phyloP scores from a whole-genome alignment of 2,797 vertebrate species.

The Typhlichthys subterraneus region DNA sequence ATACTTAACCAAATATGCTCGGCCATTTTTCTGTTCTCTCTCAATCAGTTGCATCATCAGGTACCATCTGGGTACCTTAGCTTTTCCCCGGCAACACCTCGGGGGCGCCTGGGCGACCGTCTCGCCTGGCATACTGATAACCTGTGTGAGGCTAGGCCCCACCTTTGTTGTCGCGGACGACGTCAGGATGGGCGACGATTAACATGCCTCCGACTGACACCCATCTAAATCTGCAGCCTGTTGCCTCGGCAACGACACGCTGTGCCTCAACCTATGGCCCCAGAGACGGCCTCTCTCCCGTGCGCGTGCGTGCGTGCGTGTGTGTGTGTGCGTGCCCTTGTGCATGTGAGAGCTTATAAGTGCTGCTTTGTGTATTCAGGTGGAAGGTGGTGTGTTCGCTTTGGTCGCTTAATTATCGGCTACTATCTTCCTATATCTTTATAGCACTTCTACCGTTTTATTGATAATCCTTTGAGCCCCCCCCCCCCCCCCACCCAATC shows the following conservation, averaged over 20 bases:
- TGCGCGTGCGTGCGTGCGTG: neutral
- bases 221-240: slow-evolving; percentile 64
- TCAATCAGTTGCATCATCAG: slow-evolving; percentile 64
- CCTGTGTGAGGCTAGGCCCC: slow-evolving; percentile 57
- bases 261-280: slow-evolving; percentile 56
- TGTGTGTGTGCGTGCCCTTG: neutral
- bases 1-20: slow-evolving; percentile 47
- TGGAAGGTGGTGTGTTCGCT: slow-evolving; percentile 51
- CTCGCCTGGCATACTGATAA: slow-evolving; percentile 45
- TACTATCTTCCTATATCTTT: slow-evolving; percentile 75
- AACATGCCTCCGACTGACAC: slow-evolving; percentile 79
- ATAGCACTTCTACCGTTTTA: slow-evolving; percentile 74
- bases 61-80: slow-evolving; percentile 1
- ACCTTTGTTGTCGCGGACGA: slow-evolving; percentile 76
- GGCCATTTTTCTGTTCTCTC: slow-evolving; percentile 37
- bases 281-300: slow-evolving; percentile 36
- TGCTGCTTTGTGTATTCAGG: slow-evolving; percentile 33
- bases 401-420: slow-evolving; percentile 65
- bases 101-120: no score
- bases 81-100: slow-evolving; percentile 62
- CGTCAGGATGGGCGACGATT: slow-evolving; percentile 71
- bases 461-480: slow-evolving; percentile 45
- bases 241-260: slow-evolving; percentile 46
- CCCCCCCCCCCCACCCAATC: slow-evolving; percentile 26
- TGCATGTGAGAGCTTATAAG: slow-evolving; percentile 44